phyloP scores from a whole-genome alignment of 1,140 invertebrate genomes.

The Neodiprion lecontei region DNA sequence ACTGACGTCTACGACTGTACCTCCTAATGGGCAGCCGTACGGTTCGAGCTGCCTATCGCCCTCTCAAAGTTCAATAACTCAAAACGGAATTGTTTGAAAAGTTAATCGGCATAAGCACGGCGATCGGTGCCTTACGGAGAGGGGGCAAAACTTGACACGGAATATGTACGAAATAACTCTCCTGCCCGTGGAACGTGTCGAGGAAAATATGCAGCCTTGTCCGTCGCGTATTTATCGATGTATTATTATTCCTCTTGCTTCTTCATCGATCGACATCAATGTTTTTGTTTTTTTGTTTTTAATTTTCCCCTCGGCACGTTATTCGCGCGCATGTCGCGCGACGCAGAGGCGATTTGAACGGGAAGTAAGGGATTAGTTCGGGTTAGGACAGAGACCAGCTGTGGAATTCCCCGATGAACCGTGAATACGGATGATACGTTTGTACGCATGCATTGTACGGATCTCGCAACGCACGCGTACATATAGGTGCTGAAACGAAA shows the following conservation, averaged over 20 bases:
- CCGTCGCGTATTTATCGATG: too few relatives aligned
- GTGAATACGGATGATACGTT: not conserved
- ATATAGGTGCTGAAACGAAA: not conserved
- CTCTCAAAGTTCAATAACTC: constrained; percentile 1
- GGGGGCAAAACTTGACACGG: constrained; percentile 18
- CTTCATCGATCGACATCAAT: too few relatives aligned
- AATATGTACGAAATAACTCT: constrained; percentile 30
- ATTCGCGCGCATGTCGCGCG: too few relatives aligned
- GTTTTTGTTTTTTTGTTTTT: too few relatives aligned
- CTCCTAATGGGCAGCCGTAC: constrained; percentile 19
- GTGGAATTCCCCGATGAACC: not conserved
- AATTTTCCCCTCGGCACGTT: too few relatives aligned
- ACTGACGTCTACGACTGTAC: constrained; percentile 39
- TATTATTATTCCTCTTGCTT: too few relatives aligned
- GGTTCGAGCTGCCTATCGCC: not conserved
- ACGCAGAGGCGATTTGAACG: not conserved
- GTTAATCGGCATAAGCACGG: constrained; percentile 48
- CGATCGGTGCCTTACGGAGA: constrained; percentile 23
- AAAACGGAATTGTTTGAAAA: constrained; percentile 46
- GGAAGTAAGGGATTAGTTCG: not conserved
- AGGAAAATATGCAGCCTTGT: too few relatives aligned
- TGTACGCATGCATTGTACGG: too few relatives aligned
- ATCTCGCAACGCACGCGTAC: too few relatives aligned
- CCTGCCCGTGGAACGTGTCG: too few relatives aligned
- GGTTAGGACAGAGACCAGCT: not conserved